A percentile compares a stretch with the other conserved stretches of the same genome.
These are phyloP conservation scores for Notoglanidium macrostoma DNA, from an alignment of 2,797 vertebrate genomes.

Conservation along the genomic window DNA sequence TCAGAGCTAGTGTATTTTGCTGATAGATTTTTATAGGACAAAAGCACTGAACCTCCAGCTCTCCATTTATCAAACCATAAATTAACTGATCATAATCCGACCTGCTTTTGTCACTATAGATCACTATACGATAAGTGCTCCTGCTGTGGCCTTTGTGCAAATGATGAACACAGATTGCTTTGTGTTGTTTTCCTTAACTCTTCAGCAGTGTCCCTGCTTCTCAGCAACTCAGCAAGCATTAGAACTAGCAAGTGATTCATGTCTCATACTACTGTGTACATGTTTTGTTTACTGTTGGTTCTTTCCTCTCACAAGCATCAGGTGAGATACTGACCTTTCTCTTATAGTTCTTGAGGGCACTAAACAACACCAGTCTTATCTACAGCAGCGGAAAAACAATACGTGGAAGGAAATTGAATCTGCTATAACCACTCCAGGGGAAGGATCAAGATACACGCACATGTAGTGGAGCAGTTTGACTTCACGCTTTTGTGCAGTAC, in stretches of 20 bases:
- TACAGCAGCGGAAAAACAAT: constrained; percentile 9
- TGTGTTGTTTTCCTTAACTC: neutral
- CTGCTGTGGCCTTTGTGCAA: too few species aligned
- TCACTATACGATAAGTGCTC: neutral
- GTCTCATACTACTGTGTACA: neutral
- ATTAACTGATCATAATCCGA: neutral
- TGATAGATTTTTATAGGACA: neutral
- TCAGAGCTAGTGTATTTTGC: neutral
- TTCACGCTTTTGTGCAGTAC: neutral
- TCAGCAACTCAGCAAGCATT: neutral
- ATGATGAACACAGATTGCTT: neutral
- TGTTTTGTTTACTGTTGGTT: constrained; percentile 16
- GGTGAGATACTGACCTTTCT: constrained; percentile 16
- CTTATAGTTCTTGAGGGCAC: constrained; percentile 8
- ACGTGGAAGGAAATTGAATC: constrained; percentile 41
- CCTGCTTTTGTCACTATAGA: neutral
- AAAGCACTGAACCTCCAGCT: neutral
- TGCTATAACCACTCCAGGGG: neutral
- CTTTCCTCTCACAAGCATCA: constrained; percentile 5
- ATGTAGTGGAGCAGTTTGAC: neutral
- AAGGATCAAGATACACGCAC: neutral
- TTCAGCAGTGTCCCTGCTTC: neutral
- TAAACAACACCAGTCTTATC: neutral
- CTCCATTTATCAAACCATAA: neutral
- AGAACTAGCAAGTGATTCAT: neutral